These are phyloP conservation scores for Dermatophagoides farinae DNA, from an alignment of 1,140 invertebrate species.

Conservation along the genomic window DNA sequence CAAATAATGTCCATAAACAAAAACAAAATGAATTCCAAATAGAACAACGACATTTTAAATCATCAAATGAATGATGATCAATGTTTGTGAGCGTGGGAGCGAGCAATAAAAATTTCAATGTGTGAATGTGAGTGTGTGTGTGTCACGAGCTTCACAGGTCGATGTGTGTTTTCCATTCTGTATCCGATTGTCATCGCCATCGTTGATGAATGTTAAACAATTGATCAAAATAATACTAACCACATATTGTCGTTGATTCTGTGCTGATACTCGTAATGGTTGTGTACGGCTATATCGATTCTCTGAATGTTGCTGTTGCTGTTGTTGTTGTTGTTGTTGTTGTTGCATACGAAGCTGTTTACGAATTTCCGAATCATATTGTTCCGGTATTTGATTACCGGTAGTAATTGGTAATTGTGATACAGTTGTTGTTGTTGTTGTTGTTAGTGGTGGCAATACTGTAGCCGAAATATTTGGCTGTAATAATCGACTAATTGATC, in stretches of 20 bases:
- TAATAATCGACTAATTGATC: neutral
- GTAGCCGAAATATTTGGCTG: neutral
- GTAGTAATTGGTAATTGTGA: neutral
- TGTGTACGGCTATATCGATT: conserved; percentile 5
- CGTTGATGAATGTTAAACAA: neutral
- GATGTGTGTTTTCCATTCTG: no score
- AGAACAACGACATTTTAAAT: no score
- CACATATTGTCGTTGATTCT: conserved; percentile 10
- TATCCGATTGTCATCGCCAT: neutral
- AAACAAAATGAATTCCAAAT: no score
- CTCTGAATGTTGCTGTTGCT: neutral
- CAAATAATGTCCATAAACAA: no score
- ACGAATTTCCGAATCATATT: neutral
- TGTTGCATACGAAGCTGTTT: conserved; percentile 1
- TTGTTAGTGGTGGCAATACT: no score
- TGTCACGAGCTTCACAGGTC: no score
- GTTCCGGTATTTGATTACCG: neutral
- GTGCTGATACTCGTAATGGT: conserved; percentile 1
- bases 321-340: neutral
- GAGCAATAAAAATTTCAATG: no score
- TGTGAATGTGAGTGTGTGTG: no score
- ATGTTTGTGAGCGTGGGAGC: no score
- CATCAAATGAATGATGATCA: no score
- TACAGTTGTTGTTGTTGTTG: no score
- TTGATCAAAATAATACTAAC: conserved; percentile 8